Base-by-base conservation (phyloP, 2,888 invertebrate genomes). In the Danaus chrysippus region DNA sequence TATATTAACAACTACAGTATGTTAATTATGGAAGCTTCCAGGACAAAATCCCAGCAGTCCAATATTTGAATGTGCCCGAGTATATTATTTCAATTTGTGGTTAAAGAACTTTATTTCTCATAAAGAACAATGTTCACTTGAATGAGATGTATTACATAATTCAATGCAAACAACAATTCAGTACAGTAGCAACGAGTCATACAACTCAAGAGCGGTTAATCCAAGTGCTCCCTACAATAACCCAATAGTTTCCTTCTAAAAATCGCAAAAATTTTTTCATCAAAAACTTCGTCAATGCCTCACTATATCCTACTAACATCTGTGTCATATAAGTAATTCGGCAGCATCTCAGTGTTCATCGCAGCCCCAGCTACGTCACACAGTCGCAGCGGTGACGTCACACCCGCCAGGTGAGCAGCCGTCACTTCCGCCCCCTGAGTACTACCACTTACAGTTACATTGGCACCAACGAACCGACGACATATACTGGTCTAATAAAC, bases 361-460 rank as follows among this genome's bases (percentile, higher is more conserved):
- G 96, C 94, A 68, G 94, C 93, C 17, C 97, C 97, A 54, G 96
- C 96, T 60, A 97, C 93, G 82, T 98, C 97, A 91, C 96, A 96
- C 42, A 98, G 92, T 80, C 96, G 94, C 59, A 96, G 81, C 34
- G 94, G 93, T 56, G 95, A 93, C 73, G 84, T 76, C 10, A 86
- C 84, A 17, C 86, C 85, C 63, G 87, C 76, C 23, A 89, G 88
- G 77, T 87, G 87, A 11, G 90, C 91, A 42, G 87, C 87, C 76
- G 86, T 71, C 75, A 91, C 86, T 75, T 88, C 90, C 1, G 89
- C 91, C 66, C 91, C 91, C 66, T 81, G 84, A 42, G 91, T 91
- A 68, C 83, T 75, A n/a, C 82, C 79, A 1, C 58, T 63, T 12
- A 68, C 68, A 8, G 66, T 66, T n/a, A 78, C 73, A 9, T 70